phyloP scores from a whole-genome alignment of 2,113 vertebrate species.

The Salvator merianae region DNA sequence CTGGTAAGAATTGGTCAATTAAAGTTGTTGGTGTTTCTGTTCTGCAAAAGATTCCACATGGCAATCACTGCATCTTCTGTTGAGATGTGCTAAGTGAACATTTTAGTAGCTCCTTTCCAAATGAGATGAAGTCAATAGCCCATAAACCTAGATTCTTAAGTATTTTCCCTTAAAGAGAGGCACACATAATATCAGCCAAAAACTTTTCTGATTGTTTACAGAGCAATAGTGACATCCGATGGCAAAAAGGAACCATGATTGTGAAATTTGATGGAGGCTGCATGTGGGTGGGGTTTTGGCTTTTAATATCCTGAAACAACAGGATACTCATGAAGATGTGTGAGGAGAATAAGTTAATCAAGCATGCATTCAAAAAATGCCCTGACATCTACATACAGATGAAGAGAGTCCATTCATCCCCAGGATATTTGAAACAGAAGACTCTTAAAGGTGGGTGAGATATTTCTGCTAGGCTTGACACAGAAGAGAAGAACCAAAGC shows the following conservation, averaged over 20 bases:
- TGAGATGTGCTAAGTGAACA: neutral
- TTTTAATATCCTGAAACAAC: neutral
- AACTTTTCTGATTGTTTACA: neutral
- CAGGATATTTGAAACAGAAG: neutral
- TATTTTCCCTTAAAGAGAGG: neutral
- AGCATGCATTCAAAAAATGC: too few species aligned
- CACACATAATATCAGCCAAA: neutral
- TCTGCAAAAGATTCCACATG: neutral
- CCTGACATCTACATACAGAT: neutral
- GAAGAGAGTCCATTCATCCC: neutral
- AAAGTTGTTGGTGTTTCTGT: neutral
- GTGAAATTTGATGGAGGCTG: neutral
- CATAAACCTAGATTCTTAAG: neutral
- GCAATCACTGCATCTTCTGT: neutral
- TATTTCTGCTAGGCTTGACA: neutral
- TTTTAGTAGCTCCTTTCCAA: neutral
- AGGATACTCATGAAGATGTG: neutral
- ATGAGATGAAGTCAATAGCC: neutral
- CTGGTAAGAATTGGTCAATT: neutral
- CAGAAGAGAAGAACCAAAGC: too few species aligned
- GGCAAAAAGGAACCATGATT: slow-evolving; percentile 34
- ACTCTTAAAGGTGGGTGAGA: too few species aligned
- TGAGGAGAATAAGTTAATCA: neutral
- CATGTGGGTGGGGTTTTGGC: neutral
- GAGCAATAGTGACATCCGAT: slow-evolving; percentile 71